phyloP scores from a whole-genome alignment of 2,888 invertebrate genomes.

The Allophyes oxyacanthae region DNA sequence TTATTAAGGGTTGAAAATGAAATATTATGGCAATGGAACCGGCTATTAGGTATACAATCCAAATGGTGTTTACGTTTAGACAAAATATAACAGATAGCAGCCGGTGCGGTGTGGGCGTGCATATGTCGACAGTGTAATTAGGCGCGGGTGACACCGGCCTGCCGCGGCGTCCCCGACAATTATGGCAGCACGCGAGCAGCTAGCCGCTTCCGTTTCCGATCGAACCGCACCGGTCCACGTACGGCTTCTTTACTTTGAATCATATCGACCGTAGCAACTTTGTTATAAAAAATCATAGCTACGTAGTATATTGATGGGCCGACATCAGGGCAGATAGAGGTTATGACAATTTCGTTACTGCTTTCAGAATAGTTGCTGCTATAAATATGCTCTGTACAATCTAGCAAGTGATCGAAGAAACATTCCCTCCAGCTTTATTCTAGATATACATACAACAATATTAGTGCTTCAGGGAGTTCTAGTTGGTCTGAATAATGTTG shows the following conservation, averaged over 20 bases:
- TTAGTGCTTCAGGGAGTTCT: slow-evolving; percentile 37
- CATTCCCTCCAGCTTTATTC: background rate
- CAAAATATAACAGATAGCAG: slow-evolving; percentile 62
- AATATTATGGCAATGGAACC: slow-evolving; percentile 11
- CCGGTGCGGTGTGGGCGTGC: slow-evolving; percentile 47
- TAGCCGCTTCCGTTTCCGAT: slow-evolving; percentile 82
- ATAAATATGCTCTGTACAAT: too few species aligned
- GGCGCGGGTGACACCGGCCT: slow-evolving; percentile 60
- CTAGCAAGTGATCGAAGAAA: too few species aligned
- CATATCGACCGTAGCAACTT: slow-evolving; percentile 32
- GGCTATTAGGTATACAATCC: slow-evolving; percentile 14
- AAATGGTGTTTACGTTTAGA: slow-evolving; percentile 19
- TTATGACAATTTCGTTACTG: too few species aligned
- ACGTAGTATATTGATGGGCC: too few species aligned
- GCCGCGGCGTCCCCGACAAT: slow-evolving; percentile 79
- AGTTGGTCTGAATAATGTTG: slow-evolving; percentile 43
- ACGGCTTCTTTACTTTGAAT: slow-evolving; percentile 72
- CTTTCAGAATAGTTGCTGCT: too few species aligned
- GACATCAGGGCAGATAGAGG: too few species aligned
- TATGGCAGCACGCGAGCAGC: slow-evolving; percentile 79
- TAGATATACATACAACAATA: slow-evolving; percentile 10
- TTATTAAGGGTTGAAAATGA: slow-evolving; percentile 18
- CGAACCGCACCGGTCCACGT: slow-evolving; percentile 65
- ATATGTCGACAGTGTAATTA: slow-evolving; percentile 75
- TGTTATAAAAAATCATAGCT: background rate